Conservation (phyloP, 2,888 invertebrate genomes). For the Cylloceria caligata region DNA sequence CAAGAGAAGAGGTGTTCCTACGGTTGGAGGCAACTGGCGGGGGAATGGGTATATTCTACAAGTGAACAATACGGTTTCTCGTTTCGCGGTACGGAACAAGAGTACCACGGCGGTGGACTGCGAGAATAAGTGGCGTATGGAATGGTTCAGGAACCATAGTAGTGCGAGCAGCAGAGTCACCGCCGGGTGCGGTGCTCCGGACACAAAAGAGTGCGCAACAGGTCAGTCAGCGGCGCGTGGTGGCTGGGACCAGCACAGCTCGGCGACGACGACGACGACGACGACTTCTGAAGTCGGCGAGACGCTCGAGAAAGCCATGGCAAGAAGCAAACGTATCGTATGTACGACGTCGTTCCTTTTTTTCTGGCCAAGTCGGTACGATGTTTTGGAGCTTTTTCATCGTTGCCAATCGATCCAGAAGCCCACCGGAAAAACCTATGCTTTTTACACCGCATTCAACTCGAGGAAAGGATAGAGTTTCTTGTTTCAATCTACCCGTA, state of each 20-base stretch:
- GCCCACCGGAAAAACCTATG: background rate
- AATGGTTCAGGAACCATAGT: constrained; percentile 74
- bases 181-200: constrained; percentile 66
- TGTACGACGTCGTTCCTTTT: constrained; percentile 14
- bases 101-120: constrained; percentile 67
- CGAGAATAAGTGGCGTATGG: constrained; percentile 77
- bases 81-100: constrained; percentile 76
- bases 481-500: background rate
- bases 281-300: constrained; percentile 57
- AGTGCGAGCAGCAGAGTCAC: constrained; percentile 10
- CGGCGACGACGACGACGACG: constrained; percentile 53
- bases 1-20: constrained; percentile 36
- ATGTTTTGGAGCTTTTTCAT: constrained; percentile 41
- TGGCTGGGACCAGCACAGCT: constrained; percentile 69
- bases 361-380: constrained; percentile 17
- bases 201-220: constrained; percentile 81
- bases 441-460: background rate
- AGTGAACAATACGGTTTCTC: constrained; percentile 79
- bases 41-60: constrained; percentile 28
- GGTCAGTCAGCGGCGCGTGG: constrained; percentile 74
- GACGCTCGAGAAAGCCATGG: constrained; percentile 36
- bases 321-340: constrained; percentile 57
- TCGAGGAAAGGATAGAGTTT: constrained; percentile 17
- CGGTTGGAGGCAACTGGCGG: constrained; percentile 25
- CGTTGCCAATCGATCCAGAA: constrained; percentile 42